A percentile compares a stretch with the other conserved stretches of the same genome.
These are phyloP conservation scores for Trypoxylon attenuatum DNA, from an alignment of 2,888 invertebrate species.

Conservation along the genomic window DNA sequence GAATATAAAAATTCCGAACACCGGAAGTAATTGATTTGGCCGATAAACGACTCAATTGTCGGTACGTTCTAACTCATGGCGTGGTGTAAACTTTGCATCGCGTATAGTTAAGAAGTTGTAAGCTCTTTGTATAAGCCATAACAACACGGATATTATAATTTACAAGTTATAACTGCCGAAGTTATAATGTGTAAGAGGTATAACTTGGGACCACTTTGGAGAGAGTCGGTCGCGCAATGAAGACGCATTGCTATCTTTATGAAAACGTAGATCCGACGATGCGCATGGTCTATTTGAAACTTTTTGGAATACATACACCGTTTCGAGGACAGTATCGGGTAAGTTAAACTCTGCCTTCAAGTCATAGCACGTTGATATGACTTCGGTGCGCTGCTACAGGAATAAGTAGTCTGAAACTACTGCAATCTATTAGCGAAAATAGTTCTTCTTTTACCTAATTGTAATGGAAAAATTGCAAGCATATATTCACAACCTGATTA, in stretches of 20 bases:
- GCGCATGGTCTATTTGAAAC: constrained; percentile 43
- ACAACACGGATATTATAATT: constrained; percentile 46
- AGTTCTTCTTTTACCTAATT: too few species aligned
- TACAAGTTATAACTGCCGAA: constrained; percentile 56
- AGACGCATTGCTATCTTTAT: constrained; percentile 46
- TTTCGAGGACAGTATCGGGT: neutral
- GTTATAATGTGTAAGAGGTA: constrained; percentile 42
- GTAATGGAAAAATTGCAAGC: too few species aligned
- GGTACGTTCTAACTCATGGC: neutral
- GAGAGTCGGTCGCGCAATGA: constrained; percentile 35
- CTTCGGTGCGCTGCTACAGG: too few species aligned
- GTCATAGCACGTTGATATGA: too few species aligned
- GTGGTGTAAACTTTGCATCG: constrained; percentile 20
- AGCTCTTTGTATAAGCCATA: constrained; percentile 35
- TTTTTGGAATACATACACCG: constrained; percentile 28
- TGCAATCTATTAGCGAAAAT: too few species aligned
- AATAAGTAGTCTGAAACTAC: too few species aligned
- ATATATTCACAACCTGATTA: too few species aligned
- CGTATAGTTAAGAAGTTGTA: constrained; percentile 31
- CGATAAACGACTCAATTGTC: neutral
- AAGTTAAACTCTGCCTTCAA: constrained; percentile 20
- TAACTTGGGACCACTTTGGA: constrained; percentile 41
- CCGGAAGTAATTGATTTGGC: neutral
- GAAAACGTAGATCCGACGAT: constrained; percentile 42
- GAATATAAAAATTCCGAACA: too few species aligned